Base-by-base conservation (phyloP, 1,140 invertebrate species). In the Hermetia illucens region DNA sequence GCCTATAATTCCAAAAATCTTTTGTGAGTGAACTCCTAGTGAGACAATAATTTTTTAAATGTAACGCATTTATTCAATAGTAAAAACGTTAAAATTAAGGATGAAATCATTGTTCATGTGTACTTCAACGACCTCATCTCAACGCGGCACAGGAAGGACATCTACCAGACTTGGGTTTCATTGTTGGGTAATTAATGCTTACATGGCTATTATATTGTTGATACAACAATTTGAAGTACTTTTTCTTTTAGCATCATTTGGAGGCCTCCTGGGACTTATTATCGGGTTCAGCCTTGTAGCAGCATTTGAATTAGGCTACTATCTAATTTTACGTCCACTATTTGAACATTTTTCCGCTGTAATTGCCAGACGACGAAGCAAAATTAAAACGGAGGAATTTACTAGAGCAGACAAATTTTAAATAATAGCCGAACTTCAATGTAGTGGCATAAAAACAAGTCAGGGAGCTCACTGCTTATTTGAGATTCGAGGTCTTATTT, bases 241-340 rank as follows among this genome's bases (percentile, higher is more conserved):
- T 4, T 44, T 32, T 27, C 39, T 31, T 16, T 38, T 49, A 79
- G 77, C 74, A 45, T 71, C 71, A n/a, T 76, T 77, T 45, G 75
- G 77, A 0, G 75, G 75, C 5, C 54, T 79, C 1, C 47, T 79
- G 1, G 71, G 74, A 15, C 50, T 79, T 16, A 74, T 77, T 51
- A 62, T 74, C 18, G 77, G 76, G 2, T 78, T 79, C 47, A 78
- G 74, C 34, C 61, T 79, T n/a, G 70, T 79, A 37, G 72, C 75
- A 1, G 68, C 64, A 2, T 70, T 77, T 27, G 77, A 80, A 49
- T 57, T 79, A 25, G 17, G 77, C 4, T 71, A 79, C 39, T 79
- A 76, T 44, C 70, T 78, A 38, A 55, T 68, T 2, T 55, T 73
- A 43, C 54, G 70, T 10, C 44, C 68, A 1, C 47, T 69, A 19